Evolutionary conservation across 2,113 vertebrate genomes (phyloP).

Genomic region (Menidia beryllina): DNA sequence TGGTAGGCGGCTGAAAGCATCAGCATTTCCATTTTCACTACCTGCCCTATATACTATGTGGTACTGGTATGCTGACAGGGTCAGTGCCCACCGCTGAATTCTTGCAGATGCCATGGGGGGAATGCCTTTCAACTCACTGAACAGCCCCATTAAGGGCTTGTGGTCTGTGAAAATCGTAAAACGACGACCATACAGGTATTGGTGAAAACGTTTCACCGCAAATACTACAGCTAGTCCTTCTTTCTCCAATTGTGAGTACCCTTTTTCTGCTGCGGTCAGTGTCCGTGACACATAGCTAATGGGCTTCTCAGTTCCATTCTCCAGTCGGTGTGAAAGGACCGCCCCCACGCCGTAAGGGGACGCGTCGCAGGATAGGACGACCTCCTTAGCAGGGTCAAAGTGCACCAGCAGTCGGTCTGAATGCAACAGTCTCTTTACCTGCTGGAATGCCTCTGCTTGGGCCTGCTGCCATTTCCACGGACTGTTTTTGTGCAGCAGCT

Average conservation of each 20-base stretch:
- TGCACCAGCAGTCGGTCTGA: not conserved
- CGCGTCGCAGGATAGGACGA: not conserved
- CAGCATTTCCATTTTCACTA: no score
- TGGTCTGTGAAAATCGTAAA: constrained; percentile 15
- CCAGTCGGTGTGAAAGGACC: no score
- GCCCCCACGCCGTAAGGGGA: not conserved
- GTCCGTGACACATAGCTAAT: no score
- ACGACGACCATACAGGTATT: constrained; percentile 2
- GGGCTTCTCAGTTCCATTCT: not conserved
- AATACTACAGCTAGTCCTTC: not conserved
- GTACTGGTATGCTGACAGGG: not conserved
- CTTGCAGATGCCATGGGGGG: not conserved
- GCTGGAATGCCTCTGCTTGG: not conserved
- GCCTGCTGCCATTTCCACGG: not conserved
- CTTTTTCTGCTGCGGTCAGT: no score
- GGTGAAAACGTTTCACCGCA: constrained; percentile 7
- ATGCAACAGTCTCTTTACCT: not conserved
- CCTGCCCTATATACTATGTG: no score
- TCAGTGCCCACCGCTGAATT: not conserved
- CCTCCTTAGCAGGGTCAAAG: not conserved
- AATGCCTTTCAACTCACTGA: constrained; percentile 6
- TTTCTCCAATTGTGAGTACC: not conserved
- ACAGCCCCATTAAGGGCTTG: not conserved
- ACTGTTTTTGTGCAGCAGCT: no score
- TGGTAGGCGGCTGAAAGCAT: no score